These are phyloP conservation scores for Cepaea nemoralis DNA, from an alignment of 1,140 invertebrate genomes.

Conservation along the genomic window DNA sequence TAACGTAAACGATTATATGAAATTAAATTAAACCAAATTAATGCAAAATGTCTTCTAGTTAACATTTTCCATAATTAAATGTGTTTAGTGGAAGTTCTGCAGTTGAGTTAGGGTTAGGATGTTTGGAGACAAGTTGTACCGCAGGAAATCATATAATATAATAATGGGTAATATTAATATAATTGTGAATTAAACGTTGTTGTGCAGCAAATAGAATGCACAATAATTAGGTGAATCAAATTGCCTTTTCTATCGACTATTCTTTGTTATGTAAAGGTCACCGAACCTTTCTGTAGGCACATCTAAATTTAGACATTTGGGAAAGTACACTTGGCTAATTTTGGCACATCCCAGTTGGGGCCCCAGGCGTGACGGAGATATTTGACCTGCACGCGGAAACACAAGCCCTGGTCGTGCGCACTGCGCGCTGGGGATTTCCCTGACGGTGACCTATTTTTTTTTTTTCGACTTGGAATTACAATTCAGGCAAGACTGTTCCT, in stretches of 20 bases:
- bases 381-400: neutral
- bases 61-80: no score
- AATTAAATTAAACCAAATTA: neutral
- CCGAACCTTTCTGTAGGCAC: neutral
- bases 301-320: slow-evolving; percentile 33
- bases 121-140: no score
- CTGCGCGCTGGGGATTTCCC: slow-evolving; percentile 15
- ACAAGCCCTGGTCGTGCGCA: neutral
- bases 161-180: no score
- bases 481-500: no score
- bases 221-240: no score
- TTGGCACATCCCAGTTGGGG: neutral
- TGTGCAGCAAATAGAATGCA: no score
- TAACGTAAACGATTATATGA: neutral
- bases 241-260: no score
- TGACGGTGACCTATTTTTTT: neutral
- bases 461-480: no score
- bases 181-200: no score
- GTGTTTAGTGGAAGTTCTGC: no score
- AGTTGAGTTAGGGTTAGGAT: no score
- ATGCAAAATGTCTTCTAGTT: neutral
- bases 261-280: slow-evolving; percentile 19
- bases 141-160: no score
- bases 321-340: slow-evolving; percentile 35
- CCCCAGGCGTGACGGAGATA: slow-evolving; percentile 18